phyloP scores from a whole-genome alignment of 2,113 vertebrate species.

The Machaerirhynchus nigripectus region DNA sequence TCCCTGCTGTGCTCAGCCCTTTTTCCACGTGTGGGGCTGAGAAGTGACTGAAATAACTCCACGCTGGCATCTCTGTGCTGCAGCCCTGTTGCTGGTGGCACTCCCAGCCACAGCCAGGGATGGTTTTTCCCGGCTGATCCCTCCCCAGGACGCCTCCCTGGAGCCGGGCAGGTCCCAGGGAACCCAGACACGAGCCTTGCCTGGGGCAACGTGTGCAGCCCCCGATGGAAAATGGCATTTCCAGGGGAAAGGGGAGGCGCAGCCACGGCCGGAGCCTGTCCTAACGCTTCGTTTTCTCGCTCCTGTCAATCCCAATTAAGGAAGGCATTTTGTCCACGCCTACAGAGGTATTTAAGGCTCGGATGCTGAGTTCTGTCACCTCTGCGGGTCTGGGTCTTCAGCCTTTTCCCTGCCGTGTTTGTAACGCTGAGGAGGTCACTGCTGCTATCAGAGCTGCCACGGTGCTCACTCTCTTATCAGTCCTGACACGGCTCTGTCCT shows the following conservation, averaged over 20 bases:
- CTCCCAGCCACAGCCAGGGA: not conserved
- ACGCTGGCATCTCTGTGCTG: accelerated
- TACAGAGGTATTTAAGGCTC: not conserved
- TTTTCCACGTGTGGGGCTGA: not conserved
- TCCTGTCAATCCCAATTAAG: not conserved
- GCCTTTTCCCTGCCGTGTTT: not conserved
- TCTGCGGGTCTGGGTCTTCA: not conserved
- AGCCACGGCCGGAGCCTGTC: not conserved
- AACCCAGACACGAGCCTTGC: not conserved
- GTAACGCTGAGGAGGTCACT: not conserved
- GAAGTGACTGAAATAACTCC: accelerated
- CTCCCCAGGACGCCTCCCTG: not conserved
- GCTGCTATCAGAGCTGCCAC: not conserved
- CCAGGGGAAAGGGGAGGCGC: not conserved
- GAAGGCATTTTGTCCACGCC: not conserved
- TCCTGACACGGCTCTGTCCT: not conserved
- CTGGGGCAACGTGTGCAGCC: not conserved
- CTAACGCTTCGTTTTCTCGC: not conserved
- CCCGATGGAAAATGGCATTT: not conserved
- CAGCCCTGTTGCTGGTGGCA: not conserved
- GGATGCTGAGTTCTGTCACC: not conserved
- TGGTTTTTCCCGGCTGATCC: not conserved
- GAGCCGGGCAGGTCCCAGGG: not conserved
- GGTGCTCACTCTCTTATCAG: not conserved
- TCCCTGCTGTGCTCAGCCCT: not conserved